Evolutionary conservation across 2,797 vertebrate genomes (phyloP), one percentile per base, ranked within the genome.

Genomic region (Sebastes taczanowskii): DNA sequence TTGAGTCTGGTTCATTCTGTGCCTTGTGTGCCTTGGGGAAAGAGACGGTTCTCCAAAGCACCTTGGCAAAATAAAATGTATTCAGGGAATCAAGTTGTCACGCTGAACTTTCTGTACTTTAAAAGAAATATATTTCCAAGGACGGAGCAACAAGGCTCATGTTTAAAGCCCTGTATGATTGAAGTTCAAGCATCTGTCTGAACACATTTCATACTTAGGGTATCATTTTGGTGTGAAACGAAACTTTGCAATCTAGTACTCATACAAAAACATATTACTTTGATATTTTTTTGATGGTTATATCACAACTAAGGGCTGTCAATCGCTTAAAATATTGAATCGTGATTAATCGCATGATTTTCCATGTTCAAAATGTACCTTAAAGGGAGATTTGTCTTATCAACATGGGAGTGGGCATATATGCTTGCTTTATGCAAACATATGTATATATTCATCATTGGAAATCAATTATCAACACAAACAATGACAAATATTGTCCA

Each of bases 181-280:
- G 42, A 79, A 82, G 53, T 60, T 77, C 53, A 80, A 74, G 62
- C 61, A 70, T 74, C 59, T 62, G 42, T 30, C 35, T 71, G 65
- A 73, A 55, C 53, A 81, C 25, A 23, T 62, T 63, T 53, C 34
- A n/a, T 11, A 29, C 74, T n/a, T 53, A 10, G 30, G 27, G 25
- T 56, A 60, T 46, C 42, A 53, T 78, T 13, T 30, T 74, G 20
- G n/a, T 64, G 25, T 52, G 13, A 29, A 58, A 38, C 23, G 73
- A 16, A 81, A 52, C 1, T 20, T 75, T 71, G 27, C 23, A 46
- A 53, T 74, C 14, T 35, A 29, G 25, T 64, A 9, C 34, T 71
- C 10, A 42, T 11, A 53, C 46, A 49, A 49, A 20, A 20, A 49
- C 18, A 49, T 49, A 49, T 49, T 49, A 20, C 18, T 7, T 20